Base-by-base conservation (phyloP, 2,888 invertebrate species). In the Merodon equestris region DNA sequence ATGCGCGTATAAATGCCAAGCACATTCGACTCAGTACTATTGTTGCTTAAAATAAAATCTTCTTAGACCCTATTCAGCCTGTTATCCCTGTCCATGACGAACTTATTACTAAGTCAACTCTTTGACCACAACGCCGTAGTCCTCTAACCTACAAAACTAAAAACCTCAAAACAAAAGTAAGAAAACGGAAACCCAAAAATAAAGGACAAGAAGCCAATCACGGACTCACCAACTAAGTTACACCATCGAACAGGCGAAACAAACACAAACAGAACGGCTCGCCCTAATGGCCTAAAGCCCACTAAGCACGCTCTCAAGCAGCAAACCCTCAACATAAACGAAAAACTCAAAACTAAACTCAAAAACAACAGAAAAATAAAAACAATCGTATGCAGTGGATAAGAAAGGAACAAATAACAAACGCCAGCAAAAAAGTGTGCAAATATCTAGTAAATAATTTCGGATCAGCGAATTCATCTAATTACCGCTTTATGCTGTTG, bases 401-500 rank as follows among this genome's bases (percentile, higher is more conserved):
- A 58, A 53, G 72, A 57, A 81, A 76, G 63, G 68, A 53, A 74
- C 70, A 63, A 72, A 67, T 77, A 64, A 81, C 64, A 68, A 81
- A 76, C 72, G 75, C 71, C 81, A 77, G 71, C 71, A 71, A 79
- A 82, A 77, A 71, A 82, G 71, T 81, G 79, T 74, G 74, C 60
- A 81, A 72, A 82, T 72, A 82, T 72, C 72, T 72, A 67, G 72
- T 75, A 70, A 75, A 75, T 54, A 81, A 76, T 76, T 76, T 75
- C 63, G 71, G 60, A 48, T 64, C 67, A 76, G 70, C 76, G 67
- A 68, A 64, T 54, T 81, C 48, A 60, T 82, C 84, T 84, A 87
- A 86, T 88, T 89, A 89, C 89, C 89, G 89, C 89, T 87, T 89
- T 89, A 85, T 89, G 89, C 89, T 89, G 88, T 85, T 85, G 85